Conservation (phyloP, 2,797 vertebrate genomes). For the Phrynocephalus guinanensis region DNA sequence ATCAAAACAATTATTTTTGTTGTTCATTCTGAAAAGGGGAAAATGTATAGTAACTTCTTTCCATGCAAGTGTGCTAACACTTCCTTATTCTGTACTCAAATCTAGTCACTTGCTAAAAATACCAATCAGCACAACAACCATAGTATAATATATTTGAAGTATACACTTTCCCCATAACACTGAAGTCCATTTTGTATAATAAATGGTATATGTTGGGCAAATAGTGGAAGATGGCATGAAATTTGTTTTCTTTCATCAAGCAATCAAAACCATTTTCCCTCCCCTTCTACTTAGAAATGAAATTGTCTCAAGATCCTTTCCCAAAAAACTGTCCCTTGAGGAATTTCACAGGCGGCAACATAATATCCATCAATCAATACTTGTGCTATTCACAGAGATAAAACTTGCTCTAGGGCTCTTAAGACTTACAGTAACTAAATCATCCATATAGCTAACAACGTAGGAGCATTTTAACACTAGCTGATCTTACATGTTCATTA, state of each 20-base stretch:
- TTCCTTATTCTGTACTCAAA: not conserved
- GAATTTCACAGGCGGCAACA: not conserved
- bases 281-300: not conserved
- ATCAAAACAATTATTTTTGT: no score
- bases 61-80: not conserved
- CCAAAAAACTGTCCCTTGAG: not conserved
- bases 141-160: not conserved
- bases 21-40: no score
- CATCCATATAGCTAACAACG: no score
- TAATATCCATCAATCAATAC: not conserved
- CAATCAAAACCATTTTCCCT: not conserved
- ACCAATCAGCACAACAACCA: not conserved
- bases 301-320: not conserved
- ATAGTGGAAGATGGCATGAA: not conserved
- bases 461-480: not conserved
- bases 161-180: not conserved
- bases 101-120: not conserved
- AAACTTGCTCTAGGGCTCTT: not conserved
- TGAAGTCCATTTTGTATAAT: not conserved
- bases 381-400: not conserved
- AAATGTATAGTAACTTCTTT: not conserved
- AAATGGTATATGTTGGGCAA: not conserved
- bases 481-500: not conserved
- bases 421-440: not conserved
- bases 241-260: no score